These are phyloP conservation scores for Drosophila pruinosa DNA, from an alignment of 1,140 invertebrate species.

Conservation along the genomic window DNA sequence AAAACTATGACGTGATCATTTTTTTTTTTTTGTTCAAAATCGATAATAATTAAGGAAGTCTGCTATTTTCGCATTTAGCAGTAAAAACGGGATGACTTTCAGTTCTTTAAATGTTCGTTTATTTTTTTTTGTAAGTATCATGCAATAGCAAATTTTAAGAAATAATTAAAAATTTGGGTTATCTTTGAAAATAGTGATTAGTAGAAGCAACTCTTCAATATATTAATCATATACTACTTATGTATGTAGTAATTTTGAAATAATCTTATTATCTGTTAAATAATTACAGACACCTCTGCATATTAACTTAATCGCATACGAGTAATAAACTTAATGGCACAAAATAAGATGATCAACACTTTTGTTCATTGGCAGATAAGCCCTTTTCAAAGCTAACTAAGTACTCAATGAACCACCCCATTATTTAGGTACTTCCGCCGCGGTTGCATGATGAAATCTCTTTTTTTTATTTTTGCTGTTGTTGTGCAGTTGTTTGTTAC, in stretches of 20 bases:
- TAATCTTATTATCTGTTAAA: background rate
- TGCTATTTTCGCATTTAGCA: too few relatives aligned
- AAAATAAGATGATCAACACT: slow-evolving; percentile 14
- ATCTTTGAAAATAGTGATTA: too few relatives aligned
- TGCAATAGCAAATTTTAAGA: too few relatives aligned
- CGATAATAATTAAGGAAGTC: background rate
- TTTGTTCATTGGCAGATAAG: background rate
- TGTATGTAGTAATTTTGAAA: background rate
- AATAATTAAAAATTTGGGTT: background rate
- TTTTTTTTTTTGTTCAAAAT: too few relatives aligned
- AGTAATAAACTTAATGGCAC: slow-evolving; percentile 8
- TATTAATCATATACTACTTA: too few relatives aligned
- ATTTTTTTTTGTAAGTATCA: background rate
- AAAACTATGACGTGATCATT: background rate
- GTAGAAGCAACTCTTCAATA: background rate
- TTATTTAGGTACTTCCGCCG: slow-evolving; percentile 40
- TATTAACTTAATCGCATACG: background rate
- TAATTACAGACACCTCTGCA: background rate
- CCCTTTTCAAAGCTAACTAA: slow-evolving; percentile 1
- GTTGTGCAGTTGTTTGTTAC: too few relatives aligned
- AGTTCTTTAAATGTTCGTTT: background rate
- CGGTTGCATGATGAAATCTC: slow-evolving; percentile 52
- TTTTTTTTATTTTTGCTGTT: slow-evolving; percentile 16
- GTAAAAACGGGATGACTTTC: background rate
- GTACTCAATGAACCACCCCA: slow-evolving; percentile 38